Evolutionary conservation across 2,797 vertebrate genomes (phyloP), one percentile per base, ranked within the genome.

Genomic region (Euphonia xanthogaster): DNA sequence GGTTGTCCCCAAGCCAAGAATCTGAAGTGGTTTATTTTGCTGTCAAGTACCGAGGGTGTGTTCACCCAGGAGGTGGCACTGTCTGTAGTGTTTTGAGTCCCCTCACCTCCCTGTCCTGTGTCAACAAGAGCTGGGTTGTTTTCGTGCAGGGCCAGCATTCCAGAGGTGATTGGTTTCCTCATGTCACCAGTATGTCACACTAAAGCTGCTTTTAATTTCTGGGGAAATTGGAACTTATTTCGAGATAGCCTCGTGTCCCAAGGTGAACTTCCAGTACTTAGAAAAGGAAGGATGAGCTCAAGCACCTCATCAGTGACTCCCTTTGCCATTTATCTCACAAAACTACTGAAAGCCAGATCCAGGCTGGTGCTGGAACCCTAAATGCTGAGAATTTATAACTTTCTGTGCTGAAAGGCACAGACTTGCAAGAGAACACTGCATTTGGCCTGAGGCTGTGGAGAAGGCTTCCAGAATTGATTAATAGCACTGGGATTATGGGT

Each of bases 31-130:
- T 76, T 77, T 35, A 5, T 44, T 82, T 72, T 27, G 37, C 53
- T 67, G 0, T 25, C 8, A n/a, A 54, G 62, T 3, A 9, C 23
- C 27, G 12, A 40, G 35, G 60, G 73, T 61, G 65, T 31, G 0
- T 55, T 86, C 14, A 66, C 55, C 89, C 95, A 40, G 85, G 76
- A 95, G 95, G 75, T 93, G 94, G 93, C 95, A 88, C 81, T 96
- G 75, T 91, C 62, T 25, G 66, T 4, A 75, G 79, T 0, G 47
- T 55, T 94, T 91, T 86, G 50, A 0, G 8, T 55, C 37, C 55
- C 10, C 40, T 58, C 61, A 2, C 2, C 37, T 57, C 44, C 33
- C 50, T 13, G 20, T 10, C 44, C 71, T 3, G 20, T 2, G 39
- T 16, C 61, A 22, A 10, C 71, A 35, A 28, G 27, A 58, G 44